phyloP scores from a whole-genome alignment of 2,797 vertebrate species.

The Rhinophrynus dorsalis region DNA sequence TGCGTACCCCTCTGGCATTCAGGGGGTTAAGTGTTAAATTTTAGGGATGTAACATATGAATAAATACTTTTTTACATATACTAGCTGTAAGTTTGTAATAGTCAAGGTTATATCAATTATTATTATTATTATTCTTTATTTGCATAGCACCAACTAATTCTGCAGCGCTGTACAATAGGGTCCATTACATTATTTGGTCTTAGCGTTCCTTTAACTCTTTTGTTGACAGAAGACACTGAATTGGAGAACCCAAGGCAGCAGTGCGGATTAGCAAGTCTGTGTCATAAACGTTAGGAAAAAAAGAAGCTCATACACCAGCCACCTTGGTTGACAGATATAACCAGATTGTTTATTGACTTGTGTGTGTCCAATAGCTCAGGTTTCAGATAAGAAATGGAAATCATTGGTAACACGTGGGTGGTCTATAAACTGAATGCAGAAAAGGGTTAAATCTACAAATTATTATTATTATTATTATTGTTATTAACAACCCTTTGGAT shows the following conservation, averaged over 20 bases:
- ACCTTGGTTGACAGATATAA: not conserved
- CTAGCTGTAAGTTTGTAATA: too few species aligned
- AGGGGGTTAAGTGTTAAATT: too few species aligned
- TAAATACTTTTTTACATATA: too few species aligned
- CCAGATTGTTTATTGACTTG: slow-evolving; percentile 2
- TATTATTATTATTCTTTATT: too few species aligned
- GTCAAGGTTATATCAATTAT: too few species aligned
- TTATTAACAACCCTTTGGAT: not conserved
- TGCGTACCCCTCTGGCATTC: too few species aligned
- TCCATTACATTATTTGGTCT: too few species aligned
- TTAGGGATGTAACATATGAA: too few species aligned
- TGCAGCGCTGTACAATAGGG: too few species aligned
- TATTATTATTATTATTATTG: too few species aligned
- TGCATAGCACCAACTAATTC: too few species aligned
- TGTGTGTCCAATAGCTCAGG: not conserved
- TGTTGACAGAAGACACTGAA: slow-evolving; percentile 3
- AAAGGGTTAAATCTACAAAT: too few species aligned
- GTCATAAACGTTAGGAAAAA: not conserved
- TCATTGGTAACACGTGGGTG: not conserved
- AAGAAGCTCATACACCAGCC: not conserved
- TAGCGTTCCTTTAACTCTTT: slow-evolving; percentile 33
- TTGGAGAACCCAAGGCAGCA: not conserved
- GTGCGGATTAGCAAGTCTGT: slow-evolving; percentile 1
- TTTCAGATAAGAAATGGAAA: not conserved
- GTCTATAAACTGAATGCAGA: not conserved